These are phyloP conservation scores for Anthoptus insignis DNA, from an alignment of 2,888 invertebrate species.

Conservation along the genomic window DNA sequence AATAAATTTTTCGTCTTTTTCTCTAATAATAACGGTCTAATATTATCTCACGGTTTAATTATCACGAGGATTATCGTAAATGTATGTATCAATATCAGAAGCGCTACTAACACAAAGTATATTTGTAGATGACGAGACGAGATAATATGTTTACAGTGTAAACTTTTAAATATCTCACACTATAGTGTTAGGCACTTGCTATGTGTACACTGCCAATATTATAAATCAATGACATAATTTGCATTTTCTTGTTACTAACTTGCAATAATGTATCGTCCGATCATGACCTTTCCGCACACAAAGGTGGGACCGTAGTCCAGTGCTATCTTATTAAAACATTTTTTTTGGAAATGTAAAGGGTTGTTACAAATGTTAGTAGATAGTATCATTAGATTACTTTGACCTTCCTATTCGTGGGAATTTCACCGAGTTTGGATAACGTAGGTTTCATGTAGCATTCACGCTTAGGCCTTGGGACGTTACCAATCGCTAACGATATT, in stretches of 20 bases:
- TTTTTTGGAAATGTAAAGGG: not conserved
- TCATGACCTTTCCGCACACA: not conserved
- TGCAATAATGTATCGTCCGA: not conserved
- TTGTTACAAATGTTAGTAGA: no score
- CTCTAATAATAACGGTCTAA: no score
- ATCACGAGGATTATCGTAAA: not conserved
- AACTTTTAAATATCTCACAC: conserved; percentile 2
- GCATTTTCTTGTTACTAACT: conserved; percentile 2
- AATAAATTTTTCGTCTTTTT: not conserved
- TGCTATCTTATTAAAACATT: no score
- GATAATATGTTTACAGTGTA: conserved; percentile 8
- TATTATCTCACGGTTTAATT: not conserved
- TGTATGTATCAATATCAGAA: not conserved
- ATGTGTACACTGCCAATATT: conserved; percentile 3
- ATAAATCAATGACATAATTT: conserved; percentile 3
- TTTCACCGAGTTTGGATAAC: not conserved
- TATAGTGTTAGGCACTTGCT: conserved; percentile 1
- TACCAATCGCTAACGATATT: not conserved
- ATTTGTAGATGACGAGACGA: conserved; percentile 5
- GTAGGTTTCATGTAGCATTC: conserved; percentile 1
- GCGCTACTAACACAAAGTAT: not conserved
- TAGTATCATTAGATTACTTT: no score
- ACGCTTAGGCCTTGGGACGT: not conserved
- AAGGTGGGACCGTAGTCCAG: no score
- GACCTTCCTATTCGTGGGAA: not conserved